These are phyloP conservation scores for Drosophila histrio DNA, from an alignment of 2,888 invertebrate species.

Conservation along the genomic window DNA sequence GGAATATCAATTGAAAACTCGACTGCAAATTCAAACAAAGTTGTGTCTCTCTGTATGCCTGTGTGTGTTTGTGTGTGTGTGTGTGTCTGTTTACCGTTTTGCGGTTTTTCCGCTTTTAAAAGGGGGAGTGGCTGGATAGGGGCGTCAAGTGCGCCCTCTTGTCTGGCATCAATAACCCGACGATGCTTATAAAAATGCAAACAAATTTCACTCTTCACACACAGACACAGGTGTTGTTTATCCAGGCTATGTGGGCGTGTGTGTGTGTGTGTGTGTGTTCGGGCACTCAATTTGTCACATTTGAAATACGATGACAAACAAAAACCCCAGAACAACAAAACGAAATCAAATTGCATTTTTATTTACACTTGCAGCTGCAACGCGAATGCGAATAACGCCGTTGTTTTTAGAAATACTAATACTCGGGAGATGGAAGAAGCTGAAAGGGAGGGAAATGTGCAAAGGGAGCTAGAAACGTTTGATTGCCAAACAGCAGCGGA, in stretches of 20 bases:
- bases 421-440: neutral
- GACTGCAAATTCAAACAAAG: neutral
- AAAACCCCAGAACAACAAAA: conserved; percentile 52
- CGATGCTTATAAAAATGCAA: conserved; percentile 77
- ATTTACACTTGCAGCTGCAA: conserved; percentile 67
- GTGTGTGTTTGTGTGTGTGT: conserved; percentile 6
- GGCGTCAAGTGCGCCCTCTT: conserved; percentile 28
- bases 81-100: conserved; percentile 54
- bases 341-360: conserved; percentile 81
- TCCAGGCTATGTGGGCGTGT: conserved; percentile 33
- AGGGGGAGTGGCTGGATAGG: neutral
- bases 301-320: conserved; percentile 77
- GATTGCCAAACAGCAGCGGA: conserved; percentile 19
- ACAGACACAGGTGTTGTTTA: conserved; percentile 45
- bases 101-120: conserved; percentile 52
- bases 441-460: neutral
- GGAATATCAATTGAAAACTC: conserved; percentile 1
- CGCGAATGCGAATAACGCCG: conserved; percentile 31
- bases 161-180: conserved; percentile 72
- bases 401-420: conserved; percentile 55
- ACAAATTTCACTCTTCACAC: conserved; percentile 59
- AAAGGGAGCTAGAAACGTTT: conserved; percentile 27
- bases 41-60: conserved; percentile 10
- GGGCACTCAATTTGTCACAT: conserved; percentile 78
- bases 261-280: neutral